Conservation (phyloP, 2,888 invertebrate genomes). For the Rhorus exstirpatorius region DNA sequence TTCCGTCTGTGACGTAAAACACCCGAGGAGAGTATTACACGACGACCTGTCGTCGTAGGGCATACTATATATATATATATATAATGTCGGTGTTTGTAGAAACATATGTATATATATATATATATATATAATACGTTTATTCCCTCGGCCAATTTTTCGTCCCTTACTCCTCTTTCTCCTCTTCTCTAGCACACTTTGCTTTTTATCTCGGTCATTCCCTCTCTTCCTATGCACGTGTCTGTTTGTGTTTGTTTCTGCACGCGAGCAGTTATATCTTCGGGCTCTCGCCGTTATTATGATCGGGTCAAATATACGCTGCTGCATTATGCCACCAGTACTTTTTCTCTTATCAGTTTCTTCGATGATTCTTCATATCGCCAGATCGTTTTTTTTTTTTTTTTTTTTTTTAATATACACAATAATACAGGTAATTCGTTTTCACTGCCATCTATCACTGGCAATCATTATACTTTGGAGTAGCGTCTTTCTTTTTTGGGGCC, state of each 20-base stretch:
- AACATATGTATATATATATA: slow-evolving; percentile 30
- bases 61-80: slow-evolving; percentile 35
- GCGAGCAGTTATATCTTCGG: slow-evolving; percentile 8
- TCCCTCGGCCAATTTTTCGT: slow-evolving; percentile 42
- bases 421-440: slow-evolving; percentile 6
- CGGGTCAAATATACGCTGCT: no score
- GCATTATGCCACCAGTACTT: slow-evolving; percentile 32
- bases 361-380: slow-evolving; percentile 9
- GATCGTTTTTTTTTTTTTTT: background rate
- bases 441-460: slow-evolving; percentile 23
- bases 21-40: slow-evolving; percentile 75
- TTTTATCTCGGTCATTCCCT: slow-evolving; percentile 72
- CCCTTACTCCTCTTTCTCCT: slow-evolving; percentile 47
- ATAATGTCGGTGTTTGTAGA: slow-evolving; percentile 38
- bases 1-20: slow-evolving; percentile 86
- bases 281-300: slow-evolving; percentile 42
- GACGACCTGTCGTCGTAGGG: slow-evolving; percentile 77
- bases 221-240: slow-evolving; percentile 19
- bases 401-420: background rate
- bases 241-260: slow-evolving; percentile 24
- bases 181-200: slow-evolving; percentile 70
- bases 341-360: background rate
- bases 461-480: no score
- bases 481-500: no score
- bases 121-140: slow-evolving; percentile 27